Base-by-base conservation (phyloP, 2,888 invertebrate genomes). In the Clunio marinus region DNA sequence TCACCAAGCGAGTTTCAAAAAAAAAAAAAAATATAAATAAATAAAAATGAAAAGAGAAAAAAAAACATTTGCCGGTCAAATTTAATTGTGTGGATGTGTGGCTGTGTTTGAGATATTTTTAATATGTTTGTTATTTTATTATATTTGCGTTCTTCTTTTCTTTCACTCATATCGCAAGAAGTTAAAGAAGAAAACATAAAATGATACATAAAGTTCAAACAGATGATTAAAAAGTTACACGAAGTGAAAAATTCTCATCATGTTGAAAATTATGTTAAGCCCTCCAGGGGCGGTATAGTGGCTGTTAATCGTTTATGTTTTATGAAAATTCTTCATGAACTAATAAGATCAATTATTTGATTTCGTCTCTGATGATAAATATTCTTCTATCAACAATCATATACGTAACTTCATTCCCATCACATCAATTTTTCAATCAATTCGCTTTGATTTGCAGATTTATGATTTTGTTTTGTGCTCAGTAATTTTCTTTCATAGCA, bases 61-160 rank as follows among this genome's bases (percentile, higher is more conserved):
- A 5, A 51, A 27, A 57, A 27, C 27, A 27, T 57, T 25, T 57
- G 57, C 57, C 57, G 57, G 57, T 57, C 57, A 25, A 57, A 25
- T n/a, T 55, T 22, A 55, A 25, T 57, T 57, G 57, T 51, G 51
- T 51, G 51, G 3, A 51, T n/a, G n/a, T n/a, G n/a, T 4, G 7
- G 5, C 51, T 51, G 51, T 13, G 51, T 17, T 51, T 51, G 17
- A 20, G 20, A 8, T 27, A 8, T 24, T 57, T 4, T 57, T 24
- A 22, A 25, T 25, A 57, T 25, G 7, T 27, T 51, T 51, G 24
- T 20, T n/a, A 5, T 45, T 13, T 7, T 17, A n/a, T 45, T 13
- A 45, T 15, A n/a, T 45, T 45, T 13, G n/a, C 45, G 3, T n/a
- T 45, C 15, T 45, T 15, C 13, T 45, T 45, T 45, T 32, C 17